Evolutionary conservation across 2,888 invertebrate genomes (phyloP), one percentile per base, ranked within the genome.

Genomic region (Ctena decussata): DNA sequence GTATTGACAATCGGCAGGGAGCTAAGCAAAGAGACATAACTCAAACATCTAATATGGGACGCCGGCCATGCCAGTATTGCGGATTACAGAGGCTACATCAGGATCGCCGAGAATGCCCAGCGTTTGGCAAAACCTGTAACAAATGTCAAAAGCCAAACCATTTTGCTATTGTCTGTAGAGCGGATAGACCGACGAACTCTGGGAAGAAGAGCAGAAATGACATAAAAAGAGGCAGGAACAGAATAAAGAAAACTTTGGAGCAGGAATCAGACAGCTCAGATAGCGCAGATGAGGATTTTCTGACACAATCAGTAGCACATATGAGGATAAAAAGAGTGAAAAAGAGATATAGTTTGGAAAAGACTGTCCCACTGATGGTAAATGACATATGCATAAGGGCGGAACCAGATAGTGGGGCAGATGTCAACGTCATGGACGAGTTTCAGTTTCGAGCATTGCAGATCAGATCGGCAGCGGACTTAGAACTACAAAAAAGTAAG

Each of bases 401-500:
- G 24, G 77, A 77, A 35, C 77, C 71, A 6, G 77, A 77, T 49
- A 77, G 70, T 71, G 71, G 77, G 6, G 77, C 77, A 70, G 77
- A 77, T 49, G 71, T 77, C 35, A 77, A 77, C 39, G 49, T 77
- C 12, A 77, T 77, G 77, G 70, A 77, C 27, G 77, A 77, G 41
- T 39, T 30, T 39, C 70, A 77, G 30, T 70, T 71, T 39, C n/a
- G 70, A 32, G 70, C 70, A n/a, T 41, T 70, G 24, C 39, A 39
- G 37, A 6, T n/a, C 24, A 37, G 70, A 24, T 70, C 70, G 11
- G 6, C 37, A 44, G 44, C 39, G 32, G 24, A 41, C 27, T 24
- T 44, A 35, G 39, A 49, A 30, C 70, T 77, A 3, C 32, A 71
- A 30, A 77, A 18, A 32, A 77, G 77, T 30, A 70, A 41, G 37